Evolutionary conservation across 2,888 invertebrate species (phyloP).

Genomic region (Paralinhomoeus sp.): DNA sequence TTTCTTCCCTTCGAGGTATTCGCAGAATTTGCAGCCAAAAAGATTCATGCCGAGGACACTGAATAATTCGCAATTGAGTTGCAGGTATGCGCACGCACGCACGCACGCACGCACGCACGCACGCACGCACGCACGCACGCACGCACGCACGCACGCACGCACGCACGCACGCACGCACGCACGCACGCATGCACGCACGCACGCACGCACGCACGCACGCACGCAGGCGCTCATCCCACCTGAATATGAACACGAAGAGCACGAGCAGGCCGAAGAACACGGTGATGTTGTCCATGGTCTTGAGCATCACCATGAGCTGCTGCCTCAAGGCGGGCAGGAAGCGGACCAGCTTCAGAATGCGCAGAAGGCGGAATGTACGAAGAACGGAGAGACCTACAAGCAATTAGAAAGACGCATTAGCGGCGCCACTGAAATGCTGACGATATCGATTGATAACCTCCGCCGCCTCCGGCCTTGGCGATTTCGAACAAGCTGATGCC

Average conservation of each 20-base stretch:
- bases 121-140: too few relatives aligned
- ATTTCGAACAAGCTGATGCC: constrained; percentile 44
- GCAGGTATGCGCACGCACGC: too few relatives aligned
- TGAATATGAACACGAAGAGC: constrained; percentile 98
- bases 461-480: constrained; percentile 42
- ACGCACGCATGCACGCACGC: too few relatives aligned
- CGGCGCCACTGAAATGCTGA: too few relatives aligned
- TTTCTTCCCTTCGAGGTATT: constrained; percentile 39
- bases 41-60: constrained; percentile 99
- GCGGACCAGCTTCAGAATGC: constrained; percentile 63
- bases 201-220: too few relatives aligned
- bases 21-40: constrained; percentile 99
- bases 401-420: too few relatives aligned
- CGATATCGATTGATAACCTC: too few relatives aligned
- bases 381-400: constrained; percentile 86
- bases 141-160: too few relatives aligned
- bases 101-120: too few relatives aligned
- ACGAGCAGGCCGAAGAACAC: constrained; percentile 96
- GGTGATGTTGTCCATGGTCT: constrained; percentile 99
- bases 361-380: constrained; percentile 78
- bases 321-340: constrained; percentile 94
- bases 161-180: too few relatives aligned
- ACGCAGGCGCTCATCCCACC: too few relatives aligned
- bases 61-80: constrained; percentile 4
- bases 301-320: constrained; percentile 91